A percentile compares a stretch with the other conserved stretches of the same genome.
These are phyloP conservation scores for Ceuthmochares aereus DNA, from an alignment of 2,113 vertebrate genomes.

Conservation along the genomic window DNA sequence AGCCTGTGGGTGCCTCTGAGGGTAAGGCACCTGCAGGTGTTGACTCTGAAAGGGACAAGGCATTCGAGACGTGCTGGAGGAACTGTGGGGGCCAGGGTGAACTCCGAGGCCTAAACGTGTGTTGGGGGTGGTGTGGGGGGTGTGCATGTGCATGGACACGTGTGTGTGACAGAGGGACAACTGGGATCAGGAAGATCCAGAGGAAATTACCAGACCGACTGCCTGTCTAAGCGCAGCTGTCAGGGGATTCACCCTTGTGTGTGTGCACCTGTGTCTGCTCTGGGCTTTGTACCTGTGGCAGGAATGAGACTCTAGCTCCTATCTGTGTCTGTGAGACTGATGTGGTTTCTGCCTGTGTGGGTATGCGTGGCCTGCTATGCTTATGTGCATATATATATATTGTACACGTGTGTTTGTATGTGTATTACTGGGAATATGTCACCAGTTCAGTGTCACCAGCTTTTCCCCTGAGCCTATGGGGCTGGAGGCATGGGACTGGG, in stretches of 20 bases:
- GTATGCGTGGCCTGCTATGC: not conserved
- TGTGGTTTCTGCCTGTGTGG: not conserved
- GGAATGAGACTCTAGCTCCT: not conserved
- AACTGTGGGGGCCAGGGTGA: rapidly evolving
- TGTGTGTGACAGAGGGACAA: not conserved
- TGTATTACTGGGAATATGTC: not conserved
- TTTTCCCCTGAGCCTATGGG: not conserved
- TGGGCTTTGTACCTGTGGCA: not conserved
- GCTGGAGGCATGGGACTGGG: rapidly evolving
- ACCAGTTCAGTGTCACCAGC: not conserved
- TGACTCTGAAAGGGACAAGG: not conserved
- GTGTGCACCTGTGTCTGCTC: not conserved
- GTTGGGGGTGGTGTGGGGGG: too few relatives aligned
- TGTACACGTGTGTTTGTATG: not conserved
- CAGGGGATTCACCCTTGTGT: rapidly evolving
- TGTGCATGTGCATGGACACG: not conserved
- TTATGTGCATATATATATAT: not conserved
- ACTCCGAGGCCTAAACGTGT: too few relatives aligned
- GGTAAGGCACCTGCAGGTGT: rapidly evolving
- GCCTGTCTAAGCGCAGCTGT: rapidly evolving
- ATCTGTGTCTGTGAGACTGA: not conserved
- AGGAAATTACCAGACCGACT: not conserved
- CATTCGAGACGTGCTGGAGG: rapidly evolving
- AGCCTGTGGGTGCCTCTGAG: not conserved
- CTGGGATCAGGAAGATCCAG: not conserved